Conservation (phyloP, 2,797 vertebrate species). For the Hozukius guyotensis region DNA sequence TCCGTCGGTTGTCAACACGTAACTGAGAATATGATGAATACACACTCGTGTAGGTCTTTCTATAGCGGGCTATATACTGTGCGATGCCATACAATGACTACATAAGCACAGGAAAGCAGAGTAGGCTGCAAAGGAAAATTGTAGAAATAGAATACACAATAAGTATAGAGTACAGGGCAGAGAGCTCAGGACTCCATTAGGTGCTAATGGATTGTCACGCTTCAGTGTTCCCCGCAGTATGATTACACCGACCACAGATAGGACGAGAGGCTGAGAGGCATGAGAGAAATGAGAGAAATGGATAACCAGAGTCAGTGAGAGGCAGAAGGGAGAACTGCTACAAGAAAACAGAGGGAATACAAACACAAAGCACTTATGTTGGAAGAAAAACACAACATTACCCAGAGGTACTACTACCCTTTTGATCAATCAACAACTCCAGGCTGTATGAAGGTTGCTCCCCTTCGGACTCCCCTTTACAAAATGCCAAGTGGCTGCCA, state of each 20-base stretch:
- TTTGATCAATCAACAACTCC: background rate
- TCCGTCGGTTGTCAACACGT: background rate
- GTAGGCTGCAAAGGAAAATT: background rate
- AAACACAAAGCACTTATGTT: background rate
- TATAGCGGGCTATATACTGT: background rate
- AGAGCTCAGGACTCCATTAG: slow-evolving; percentile 42
- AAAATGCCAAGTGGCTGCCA: slow-evolving; percentile 39
- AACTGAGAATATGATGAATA: slow-evolving; percentile 4
- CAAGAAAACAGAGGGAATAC: background rate
- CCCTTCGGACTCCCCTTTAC: background rate
- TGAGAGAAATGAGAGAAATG: slow-evolving; percentile 33
- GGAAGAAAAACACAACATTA: background rate
- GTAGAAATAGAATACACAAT: slow-evolving; percentile 17
- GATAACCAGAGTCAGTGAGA: slow-evolving; percentile 1
- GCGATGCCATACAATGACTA: background rate
- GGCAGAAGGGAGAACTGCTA: background rate
- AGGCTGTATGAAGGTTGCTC: background rate
- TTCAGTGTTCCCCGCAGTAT: slow-evolving; percentile 27
- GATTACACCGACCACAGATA: slow-evolving; percentile 22
- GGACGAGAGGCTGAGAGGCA: background rate
- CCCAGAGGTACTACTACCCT: background rate
- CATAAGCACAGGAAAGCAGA: slow-evolving; percentile 6
- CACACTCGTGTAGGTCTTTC: background rate
- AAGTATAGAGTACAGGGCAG: slow-evolving; percentile 10
- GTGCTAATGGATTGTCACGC: slow-evolving; percentile 46